Evolutionary conservation across 1,140 invertebrate species (phyloP), one percentile per base, ranked within the genome.

Genomic region (Anagrus nilaparvatae): DNA sequence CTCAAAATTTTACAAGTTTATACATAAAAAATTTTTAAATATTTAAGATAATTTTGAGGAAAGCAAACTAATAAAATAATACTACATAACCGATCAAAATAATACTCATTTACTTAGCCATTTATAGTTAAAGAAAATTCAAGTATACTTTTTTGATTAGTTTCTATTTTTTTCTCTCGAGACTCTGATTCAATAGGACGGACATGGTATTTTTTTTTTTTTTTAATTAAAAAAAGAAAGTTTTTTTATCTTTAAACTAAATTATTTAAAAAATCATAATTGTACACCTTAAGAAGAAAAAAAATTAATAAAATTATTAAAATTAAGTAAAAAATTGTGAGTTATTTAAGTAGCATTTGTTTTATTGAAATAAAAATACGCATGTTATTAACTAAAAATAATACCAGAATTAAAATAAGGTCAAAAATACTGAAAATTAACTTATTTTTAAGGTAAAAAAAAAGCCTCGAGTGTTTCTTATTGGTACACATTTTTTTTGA

Each of bases 351-450:
- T 45, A 45, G 37, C 37, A 29, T 44, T 24, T 16, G 14, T 32
- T 35, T 17, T 12, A 24, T 24, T 19, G 18, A 14, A 20, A 25
- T 24, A 30, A 17, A 36, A 30, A 9, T 20, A 41, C 47, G 43
- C 56, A 45, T 39, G 46, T 54, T 58, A 52, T 51, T 47, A 62
- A 53, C 60, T 63, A 61, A 61, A 58, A 25, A 24, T 0, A 24
- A 34, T 14, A 2, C 19, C 33, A 8, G 25, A 14, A 29, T 21
- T 20, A 34, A 33, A 40, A 42, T 65, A 63, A 60, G 61, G 56
- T 58, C 54, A 60, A 60, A 58, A 54, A 50, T 56, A 50, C 64
- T 54, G 61, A 67, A 66, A 65, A 67, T 62, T 66, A 63, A 67
- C 35, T 30, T 31, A 30, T 19, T 23, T 23, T 19, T 23, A 25